Conservation (phyloP, 2,888 invertebrate species). For the Zeuzera pyrina region DNA sequence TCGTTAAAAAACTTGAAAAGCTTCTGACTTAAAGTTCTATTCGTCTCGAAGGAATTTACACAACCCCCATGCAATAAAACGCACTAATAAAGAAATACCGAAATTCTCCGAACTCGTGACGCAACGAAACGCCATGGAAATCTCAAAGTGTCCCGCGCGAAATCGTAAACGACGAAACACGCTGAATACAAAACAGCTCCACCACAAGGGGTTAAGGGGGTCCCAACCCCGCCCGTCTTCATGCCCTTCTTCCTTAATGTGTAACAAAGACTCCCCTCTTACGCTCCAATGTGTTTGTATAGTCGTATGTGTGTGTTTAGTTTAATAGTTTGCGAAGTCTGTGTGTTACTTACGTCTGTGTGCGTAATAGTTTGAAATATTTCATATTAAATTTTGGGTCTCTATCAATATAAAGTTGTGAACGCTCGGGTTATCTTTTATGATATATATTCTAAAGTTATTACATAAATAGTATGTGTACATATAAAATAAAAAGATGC, state of each 20-base stretch:
- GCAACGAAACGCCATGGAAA: slow-evolving; percentile 38
- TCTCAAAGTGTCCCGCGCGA: slow-evolving; percentile 66
- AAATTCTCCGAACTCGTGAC: background rate
- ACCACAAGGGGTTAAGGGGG: slow-evolving; percentile 23
- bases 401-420: slow-evolving; percentile 53
- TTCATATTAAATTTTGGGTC: slow-evolving; percentile 69
- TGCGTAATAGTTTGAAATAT: slow-evolving; percentile 49
- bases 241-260: slow-evolving; percentile 69
- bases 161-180: slow-evolving; percentile 63
- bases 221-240: slow-evolving; percentile 42
- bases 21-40: too few relatives aligned
- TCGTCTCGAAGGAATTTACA: too few relatives aligned
- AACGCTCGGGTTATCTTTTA: slow-evolving; percentile 51
- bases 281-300: slow-evolving; percentile 56
- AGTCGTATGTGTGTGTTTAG: slow-evolving; percentile 18
- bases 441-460: slow-evolving; percentile 21
- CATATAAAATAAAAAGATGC: too few relatives aligned
- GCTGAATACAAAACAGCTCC: slow-evolving; percentile 70
- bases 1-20: too few relatives aligned
- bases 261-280: slow-evolving; percentile 72
- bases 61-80: too few relatives aligned
- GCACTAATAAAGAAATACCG: too few relatives aligned
- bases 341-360: slow-evolving; percentile 45
- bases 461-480: background rate
- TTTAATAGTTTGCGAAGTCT: slow-evolving; percentile 9